Conservation (phyloP, 2,888 invertebrate species). For the Parelbella ahira region DNA sequence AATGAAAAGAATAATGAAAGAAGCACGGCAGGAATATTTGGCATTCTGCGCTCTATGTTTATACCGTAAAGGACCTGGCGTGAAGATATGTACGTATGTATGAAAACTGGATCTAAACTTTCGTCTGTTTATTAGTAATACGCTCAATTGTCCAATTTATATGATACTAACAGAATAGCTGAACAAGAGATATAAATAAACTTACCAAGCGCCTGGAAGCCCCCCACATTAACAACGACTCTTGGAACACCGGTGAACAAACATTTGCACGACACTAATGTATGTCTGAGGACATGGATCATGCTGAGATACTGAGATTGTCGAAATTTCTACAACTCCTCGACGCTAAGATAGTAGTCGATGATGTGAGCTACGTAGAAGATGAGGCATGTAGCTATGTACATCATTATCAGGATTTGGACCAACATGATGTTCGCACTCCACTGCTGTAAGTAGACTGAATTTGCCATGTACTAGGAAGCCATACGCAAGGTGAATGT, state of each 20-base stretch:
- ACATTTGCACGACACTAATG: slow-evolving; percentile 34
- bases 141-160: too few species aligned
- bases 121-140: too few species aligned
- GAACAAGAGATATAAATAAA: slow-evolving; percentile 26
- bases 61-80: too few species aligned
- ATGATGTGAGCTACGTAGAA: slow-evolving; percentile 74
- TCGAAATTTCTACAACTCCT: slow-evolving; percentile 33
- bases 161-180: too few species aligned
- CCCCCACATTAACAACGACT: slow-evolving; percentile 11
- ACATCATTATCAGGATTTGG: slow-evolving; percentile 75
- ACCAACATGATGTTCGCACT: slow-evolving; percentile 60
- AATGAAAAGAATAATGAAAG: too few species aligned
- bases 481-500: slow-evolving; percentile 40
- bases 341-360: slow-evolving; percentile 64
- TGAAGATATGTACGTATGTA: too few species aligned
- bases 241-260: slow-evolving; percentile 19
- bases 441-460: slow-evolving; percentile 31
- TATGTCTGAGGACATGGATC: slow-evolving; percentile 19
- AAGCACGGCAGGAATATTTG: too few species aligned
- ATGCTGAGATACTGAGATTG: not conserved
- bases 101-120: too few species aligned
- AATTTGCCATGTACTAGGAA: slow-evolving; percentile 27
- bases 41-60: too few species aligned
- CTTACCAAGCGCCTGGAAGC: slow-evolving; percentile 54
- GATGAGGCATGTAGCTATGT: slow-evolving; percentile 69